phyloP scores from a whole-genome alignment of 1,140 invertebrate genomes.

The Aphidius gifuensis region DNA sequence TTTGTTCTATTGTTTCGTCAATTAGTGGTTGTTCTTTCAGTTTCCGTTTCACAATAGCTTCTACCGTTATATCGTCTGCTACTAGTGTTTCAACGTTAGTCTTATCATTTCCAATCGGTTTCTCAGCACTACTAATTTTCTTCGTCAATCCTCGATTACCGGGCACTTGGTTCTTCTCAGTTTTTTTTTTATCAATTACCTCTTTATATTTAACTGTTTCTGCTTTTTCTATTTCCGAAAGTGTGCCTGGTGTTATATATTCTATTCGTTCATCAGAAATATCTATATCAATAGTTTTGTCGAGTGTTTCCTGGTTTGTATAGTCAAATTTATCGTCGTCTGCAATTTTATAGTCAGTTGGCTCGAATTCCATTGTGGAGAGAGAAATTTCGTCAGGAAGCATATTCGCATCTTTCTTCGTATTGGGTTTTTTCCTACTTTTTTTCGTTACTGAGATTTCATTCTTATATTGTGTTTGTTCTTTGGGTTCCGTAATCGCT shows the following conservation, averaged over 20 bases:
- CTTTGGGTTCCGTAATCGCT: constrained; percentile 38
- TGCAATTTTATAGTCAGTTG: too few species aligned
- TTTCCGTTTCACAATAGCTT: constrained; percentile 39
- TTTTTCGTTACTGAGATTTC: too few species aligned
- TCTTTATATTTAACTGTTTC: constrained; percentile 50
- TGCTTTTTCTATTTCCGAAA: constrained; percentile 47
- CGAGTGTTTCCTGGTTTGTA: too few species aligned
- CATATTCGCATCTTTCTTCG: constrained; percentile 45
- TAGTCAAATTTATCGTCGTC: too few species aligned
- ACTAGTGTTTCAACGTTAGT: constrained; percentile 27
- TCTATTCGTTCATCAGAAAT: too few species aligned
- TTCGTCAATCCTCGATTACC: constrained; percentile 6
- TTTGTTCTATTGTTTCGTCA: constrained; percentile 22
- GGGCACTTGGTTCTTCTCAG: constrained; percentile 35
- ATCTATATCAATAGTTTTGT: too few species aligned
- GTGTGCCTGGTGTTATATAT: too few species aligned
- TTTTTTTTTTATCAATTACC: too few species aligned
- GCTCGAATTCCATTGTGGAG: too few species aligned
- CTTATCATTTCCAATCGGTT: too few species aligned
- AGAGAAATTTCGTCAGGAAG: too few species aligned
- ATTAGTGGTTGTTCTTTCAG: constrained; percentile 32
- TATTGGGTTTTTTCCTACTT: constrained; percentile 36
- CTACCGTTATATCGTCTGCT: constrained; percentile 49
- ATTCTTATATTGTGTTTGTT: neutral
- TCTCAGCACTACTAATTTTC: too few species aligned